Base-by-base conservation (phyloP, 2,888 invertebrate species). In the Sphaerophoria rueppellii region DNA sequence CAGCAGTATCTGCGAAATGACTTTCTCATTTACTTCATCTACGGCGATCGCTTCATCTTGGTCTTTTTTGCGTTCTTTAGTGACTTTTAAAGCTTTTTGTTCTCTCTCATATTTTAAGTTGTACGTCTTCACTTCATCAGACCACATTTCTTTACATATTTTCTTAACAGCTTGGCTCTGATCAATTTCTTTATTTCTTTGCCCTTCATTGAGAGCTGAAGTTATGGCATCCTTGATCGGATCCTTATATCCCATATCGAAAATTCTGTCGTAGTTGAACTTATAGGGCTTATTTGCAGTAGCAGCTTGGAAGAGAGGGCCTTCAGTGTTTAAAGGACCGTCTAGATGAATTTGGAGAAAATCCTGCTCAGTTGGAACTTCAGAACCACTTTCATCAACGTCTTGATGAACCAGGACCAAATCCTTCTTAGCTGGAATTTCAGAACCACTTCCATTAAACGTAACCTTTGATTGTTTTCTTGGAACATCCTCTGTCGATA, bases 231-330 rank as follows among this genome's bases (percentile, higher is more conserved):
- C 81, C 0, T 57, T 61, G 2, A 83, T 72, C 24, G 54, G 73
- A 76, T 82, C 74, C 50, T 71, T 78, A 12, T 61, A 50, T 52
- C 83, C 85, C 9, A 40, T 5, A 16, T 69, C 63, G 72, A 89
- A 89, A 40, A 89, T 89, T 70, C 88, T 89, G 7, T 75, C 61
- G 65, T 89, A 89, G 54, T 89, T 78, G 75, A 89, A 89, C 48
- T 74, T 79, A 67, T 86, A 87, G 3, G 88, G 87, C 11, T 70
- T 60, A 43, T 88, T 63, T 1, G 40, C 4, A 0, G 55, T 37
- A 0, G 87, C 72, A 6, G 80, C 83, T 55, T 78, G 57, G 55
- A 89, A 88, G 24, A 78, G 87, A 7, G 46, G 74, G 6, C 87
- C 65, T n/a, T 85, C 86, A 4, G 55, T 16, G 5, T 63, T 86